These are phyloP conservation scores for Manis pentadactyla DNA, from an alignment of 2,797 vertebrate species.

Conservation along the genomic window DNA sequence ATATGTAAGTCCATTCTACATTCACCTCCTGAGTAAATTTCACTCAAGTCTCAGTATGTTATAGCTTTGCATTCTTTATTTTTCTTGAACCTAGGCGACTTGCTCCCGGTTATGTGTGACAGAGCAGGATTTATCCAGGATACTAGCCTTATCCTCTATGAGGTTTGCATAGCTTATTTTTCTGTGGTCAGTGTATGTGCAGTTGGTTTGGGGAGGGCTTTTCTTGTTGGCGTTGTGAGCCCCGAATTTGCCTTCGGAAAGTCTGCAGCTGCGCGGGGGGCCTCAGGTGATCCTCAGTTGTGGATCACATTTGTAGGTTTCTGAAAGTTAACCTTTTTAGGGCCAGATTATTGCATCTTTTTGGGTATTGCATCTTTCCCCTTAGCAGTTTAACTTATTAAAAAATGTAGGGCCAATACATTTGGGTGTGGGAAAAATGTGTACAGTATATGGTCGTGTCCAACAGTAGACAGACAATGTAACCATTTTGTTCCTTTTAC, in stretches of 20 bases:
- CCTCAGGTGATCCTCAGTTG: neutral
- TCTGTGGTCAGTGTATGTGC: rapidly evolving
- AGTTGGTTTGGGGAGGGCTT: neutral
- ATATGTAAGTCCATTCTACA: constrained; percentile 93
- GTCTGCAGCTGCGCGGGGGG: neutral
- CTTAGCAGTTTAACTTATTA: neutral
- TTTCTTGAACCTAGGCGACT: constrained; percentile 92
- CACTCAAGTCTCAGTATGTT: rapidly evolving
- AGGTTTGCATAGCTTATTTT: constrained; percentile 88
- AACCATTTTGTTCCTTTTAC: constrained; percentile 29
- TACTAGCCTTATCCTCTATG: constrained; percentile 99
- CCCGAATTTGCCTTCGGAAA: neutral
- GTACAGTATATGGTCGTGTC: neutral
- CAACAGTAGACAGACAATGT: neutral
- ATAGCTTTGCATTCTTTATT: neutral
- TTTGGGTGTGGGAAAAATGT: neutral
- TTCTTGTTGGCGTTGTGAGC: neutral
- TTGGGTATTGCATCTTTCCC: neutral
- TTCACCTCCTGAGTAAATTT: neutral
- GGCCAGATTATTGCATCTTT: neutral
- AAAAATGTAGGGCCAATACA: neutral
- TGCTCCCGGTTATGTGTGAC: constrained; percentile 99
- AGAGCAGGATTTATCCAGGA: constrained; percentile 99
- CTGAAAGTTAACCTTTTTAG: neutral
- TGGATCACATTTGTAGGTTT: neutral